Base-by-base conservation (phyloP, 1,140 invertebrate genomes). In the Drosophila punjabiensis region DNA sequence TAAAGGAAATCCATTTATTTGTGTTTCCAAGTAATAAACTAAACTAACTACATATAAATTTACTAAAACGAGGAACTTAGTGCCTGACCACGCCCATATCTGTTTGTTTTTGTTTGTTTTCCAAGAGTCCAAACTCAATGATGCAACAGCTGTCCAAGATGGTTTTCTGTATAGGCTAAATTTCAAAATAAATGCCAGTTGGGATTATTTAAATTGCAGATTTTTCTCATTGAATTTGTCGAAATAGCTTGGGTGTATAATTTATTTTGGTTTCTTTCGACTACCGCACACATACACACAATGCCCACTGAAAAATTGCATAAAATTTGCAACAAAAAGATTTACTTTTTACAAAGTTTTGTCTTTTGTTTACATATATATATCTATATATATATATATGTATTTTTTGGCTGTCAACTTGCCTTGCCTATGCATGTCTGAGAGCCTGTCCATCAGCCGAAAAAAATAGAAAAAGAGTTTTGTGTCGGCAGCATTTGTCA, bases 171-270 rank as follows among this genome's bases (percentile, higher is more conserved):
- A 65, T 77, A 58, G 69, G 77, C 58, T 68, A 53, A 73, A 83
- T 83, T 83, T 81, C 66, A 81, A 88, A 88, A 89, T 89, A 88
- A 89, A 89, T 89, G 81, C 70, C 86, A 81, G 85, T 82, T 76
- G 73, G 74, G 60, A 89, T 88, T 90, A 88, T 88, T 88, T 88
- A 88, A 88, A 88, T 89, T 88, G 85, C 85, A 85, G 80, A 88
- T 88, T 85, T 74, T 79, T 85, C 79, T 59, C 70, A 88, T 89
- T 89, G 85, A 88, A 88, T 88, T 88, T 88, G 85, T 88, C 85
- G 70, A 66, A 75, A 73, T 81, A 80, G 74, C 88, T 80, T 64
- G 85, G 78, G 75, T 85, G 68, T 81, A 81, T 89, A 89, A 88
- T 88, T 85, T 88, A 76, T 83, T 76, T 84, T 65, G 66, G 37